Percentiles rank a stretch among this genome's conserved stretches.
Conservation (phyloP, 2,888 invertebrate genomes). For the Euzetes globulus region DNA sequence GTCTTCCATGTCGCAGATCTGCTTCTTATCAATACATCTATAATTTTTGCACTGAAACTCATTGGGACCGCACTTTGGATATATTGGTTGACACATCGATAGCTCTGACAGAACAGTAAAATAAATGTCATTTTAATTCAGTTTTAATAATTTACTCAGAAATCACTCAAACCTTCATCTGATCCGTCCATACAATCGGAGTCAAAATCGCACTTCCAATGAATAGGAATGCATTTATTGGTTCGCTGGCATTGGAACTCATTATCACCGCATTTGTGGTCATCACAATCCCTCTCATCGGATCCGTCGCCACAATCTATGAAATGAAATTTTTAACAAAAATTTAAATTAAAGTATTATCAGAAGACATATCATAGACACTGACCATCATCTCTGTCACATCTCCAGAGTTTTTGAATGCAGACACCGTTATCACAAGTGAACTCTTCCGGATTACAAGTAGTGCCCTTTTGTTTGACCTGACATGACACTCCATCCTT, state of each 20-base stretch:
- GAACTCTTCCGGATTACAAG: conserved; percentile 66
- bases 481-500: conserved; percentile 62
- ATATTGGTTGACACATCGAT: conserved; percentile 64
- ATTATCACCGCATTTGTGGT: conserved; percentile 33
- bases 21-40: conserved; percentile 80
- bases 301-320: conserved; percentile 76
- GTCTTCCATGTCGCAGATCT: conserved; percentile 78
- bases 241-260: conserved; percentile 78
- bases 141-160: background rate
- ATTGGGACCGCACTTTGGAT: conserved; percentile 71
- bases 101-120: background rate
- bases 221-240: conserved; percentile 70
- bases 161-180: conserved; percentile 64
- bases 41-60: conserved; percentile 87
- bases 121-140: conserved; percentile 43
- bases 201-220: conserved; percentile 93
- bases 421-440: conserved; percentile 83
- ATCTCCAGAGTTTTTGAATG: conserved; percentile 87
- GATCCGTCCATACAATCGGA: conserved; percentile 91
- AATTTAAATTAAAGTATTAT: background rate
- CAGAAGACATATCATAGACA: background rate
- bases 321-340: background rate
- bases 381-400: conserved; percentile 71
- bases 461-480: conserved; percentile 45
- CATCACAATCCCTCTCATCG: conserved; percentile 54